These are phyloP conservation scores for Rana temporaria DNA, from an alignment of 2,113 vertebrate species.

Conservation along the genomic window DNA sequence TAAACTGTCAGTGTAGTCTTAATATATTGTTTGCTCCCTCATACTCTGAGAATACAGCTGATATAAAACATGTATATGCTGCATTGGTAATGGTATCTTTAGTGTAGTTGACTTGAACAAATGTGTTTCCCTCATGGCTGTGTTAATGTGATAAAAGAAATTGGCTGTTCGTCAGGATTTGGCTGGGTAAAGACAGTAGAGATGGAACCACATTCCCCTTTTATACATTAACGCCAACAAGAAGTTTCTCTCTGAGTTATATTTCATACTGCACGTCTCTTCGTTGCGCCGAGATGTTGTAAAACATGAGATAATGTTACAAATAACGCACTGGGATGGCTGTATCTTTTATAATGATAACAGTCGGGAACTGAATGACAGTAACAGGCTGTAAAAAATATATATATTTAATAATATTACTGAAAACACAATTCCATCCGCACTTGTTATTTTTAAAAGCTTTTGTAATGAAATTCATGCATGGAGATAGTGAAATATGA, in stretches of 20 bases:
- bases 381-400: slow-evolving; percentile 83
- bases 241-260: slow-evolving; percentile 84
- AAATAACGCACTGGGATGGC: slow-evolving; percentile 86
- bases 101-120: slow-evolving; percentile 99
- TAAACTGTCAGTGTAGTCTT: slow-evolving; percentile 99
- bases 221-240: slow-evolving; percentile 82
- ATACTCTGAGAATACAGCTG: slow-evolving; percentile 91
- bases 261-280: slow-evolving; percentile 79
- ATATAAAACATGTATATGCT: slow-evolving; percentile 99
- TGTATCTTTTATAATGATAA: slow-evolving; percentile 94
- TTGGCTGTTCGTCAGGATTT: slow-evolving; percentile 98
- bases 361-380: slow-evolving; percentile 85
- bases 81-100: slow-evolving; percentile 99
- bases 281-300: slow-evolving; percentile 79
- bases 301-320: slow-evolving; percentile 90
- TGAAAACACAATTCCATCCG: slow-evolving; percentile 61
- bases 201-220: slow-evolving; percentile 79
- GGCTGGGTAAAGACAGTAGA: slow-evolving; percentile 82
- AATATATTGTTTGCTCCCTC: slow-evolving; percentile 97
- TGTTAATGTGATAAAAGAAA: slow-evolving; percentile 99
- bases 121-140: slow-evolving; percentile 96
- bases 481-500: not conserved
- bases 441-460: slow-evolving; percentile 33
- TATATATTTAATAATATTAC: slow-evolving; percentile 62
- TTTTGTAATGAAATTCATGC: slow-evolving; percentile 31